These are phyloP conservation scores for Ceyx erithaca DNA, from an alignment of 2,797 vertebrate species.

Conservation along the genomic window DNA sequence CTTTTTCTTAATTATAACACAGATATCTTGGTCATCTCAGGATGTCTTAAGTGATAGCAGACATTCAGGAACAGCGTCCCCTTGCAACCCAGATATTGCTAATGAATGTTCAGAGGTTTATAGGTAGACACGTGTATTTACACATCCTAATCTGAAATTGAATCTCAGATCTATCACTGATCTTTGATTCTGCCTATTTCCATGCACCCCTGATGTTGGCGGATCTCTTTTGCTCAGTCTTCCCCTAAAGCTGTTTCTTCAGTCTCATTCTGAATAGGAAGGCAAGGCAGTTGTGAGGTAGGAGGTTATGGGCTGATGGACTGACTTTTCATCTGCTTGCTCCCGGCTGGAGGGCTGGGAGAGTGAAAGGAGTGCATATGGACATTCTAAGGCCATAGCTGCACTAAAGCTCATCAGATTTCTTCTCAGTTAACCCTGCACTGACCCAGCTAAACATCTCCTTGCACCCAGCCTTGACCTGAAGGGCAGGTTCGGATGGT, in stretches of 20 bases:
- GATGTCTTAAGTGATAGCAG: neutral
- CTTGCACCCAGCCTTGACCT: neutral
- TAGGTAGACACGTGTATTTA: neutral
- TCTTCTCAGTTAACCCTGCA: neutral
- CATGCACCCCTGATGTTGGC: neutral
- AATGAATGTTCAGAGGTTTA: neutral
- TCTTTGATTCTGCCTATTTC: neutral
- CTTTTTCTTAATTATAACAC: neutral
- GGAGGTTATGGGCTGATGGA: neutral
- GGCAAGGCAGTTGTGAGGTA: neutral
- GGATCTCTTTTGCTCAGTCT: neutral
- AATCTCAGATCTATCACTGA: neutral
- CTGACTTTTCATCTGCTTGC: neutral
- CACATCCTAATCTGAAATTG: neutral
- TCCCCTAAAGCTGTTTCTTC: neutral
- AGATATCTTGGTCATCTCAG: neutral
- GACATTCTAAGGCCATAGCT: neutral
- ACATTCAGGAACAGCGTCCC: neutral
- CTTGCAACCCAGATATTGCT: neutral
- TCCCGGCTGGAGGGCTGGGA: neutral
- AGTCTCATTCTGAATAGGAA: neutral
- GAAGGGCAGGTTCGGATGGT: fast-evolving
- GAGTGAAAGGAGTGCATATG: neutral
- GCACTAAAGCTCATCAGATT: neutral
- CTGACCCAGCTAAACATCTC: neutral